phyloP scores from a whole-genome alignment of 2,797 vertebrate genomes.

The Amazonetta brasiliensis region DNA sequence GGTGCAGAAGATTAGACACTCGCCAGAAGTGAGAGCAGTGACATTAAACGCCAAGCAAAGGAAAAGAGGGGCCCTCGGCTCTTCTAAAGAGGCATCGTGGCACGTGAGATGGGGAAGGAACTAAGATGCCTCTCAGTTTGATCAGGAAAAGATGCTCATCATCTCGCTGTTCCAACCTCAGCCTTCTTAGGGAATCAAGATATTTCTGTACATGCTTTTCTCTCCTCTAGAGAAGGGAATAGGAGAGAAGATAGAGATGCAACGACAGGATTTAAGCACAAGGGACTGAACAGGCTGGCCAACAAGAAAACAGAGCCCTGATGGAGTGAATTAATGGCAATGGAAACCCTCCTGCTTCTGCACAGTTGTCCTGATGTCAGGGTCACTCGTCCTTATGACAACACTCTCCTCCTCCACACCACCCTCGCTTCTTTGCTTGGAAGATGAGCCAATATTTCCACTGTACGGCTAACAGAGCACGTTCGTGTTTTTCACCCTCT shows the following conservation, averaged over 20 bases:
- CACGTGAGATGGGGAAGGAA: background rate
- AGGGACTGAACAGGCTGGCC: background rate
- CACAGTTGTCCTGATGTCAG: background rate
- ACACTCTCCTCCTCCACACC: background rate
- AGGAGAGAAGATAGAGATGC: background rate
- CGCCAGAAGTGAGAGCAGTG: background rate
- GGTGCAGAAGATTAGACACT: background rate
- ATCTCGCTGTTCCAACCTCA: background rate
- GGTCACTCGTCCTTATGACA: background rate
- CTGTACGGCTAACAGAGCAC: background rate
- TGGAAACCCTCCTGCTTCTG: background rate
- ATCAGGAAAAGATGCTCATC: background rate
- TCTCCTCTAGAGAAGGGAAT: background rate
- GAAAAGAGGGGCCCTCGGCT: background rate
- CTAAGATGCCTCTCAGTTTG: background rate
- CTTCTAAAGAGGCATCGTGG: background rate
- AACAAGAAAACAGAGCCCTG: background rate
- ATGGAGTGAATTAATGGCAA: background rate
- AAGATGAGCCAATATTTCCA: background rate
- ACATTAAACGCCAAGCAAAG: background rate
- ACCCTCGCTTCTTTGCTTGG: background rate
- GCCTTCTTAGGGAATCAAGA: background rate
- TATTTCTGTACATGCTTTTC: background rate
- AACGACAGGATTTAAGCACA: background rate
- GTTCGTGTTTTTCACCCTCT: background rate